Conservation (phyloP, 2,113 vertebrate species). For the Ammodytes dubius region DNA sequence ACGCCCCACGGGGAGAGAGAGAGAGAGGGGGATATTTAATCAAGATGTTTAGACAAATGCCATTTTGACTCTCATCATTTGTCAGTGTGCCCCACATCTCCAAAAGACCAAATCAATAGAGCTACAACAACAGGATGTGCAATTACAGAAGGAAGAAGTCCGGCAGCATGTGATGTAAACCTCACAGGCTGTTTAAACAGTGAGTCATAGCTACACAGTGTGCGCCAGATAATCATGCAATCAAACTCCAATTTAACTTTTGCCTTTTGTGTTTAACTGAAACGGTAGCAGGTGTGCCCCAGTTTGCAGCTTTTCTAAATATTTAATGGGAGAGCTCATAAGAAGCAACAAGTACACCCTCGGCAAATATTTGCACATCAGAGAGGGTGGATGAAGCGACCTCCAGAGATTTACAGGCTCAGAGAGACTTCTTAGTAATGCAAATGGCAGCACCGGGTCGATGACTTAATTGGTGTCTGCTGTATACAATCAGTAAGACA, state of each 20-base stretch:
- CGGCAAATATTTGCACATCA: conserved; percentile 70
- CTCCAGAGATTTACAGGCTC: conserved; percentile 33
- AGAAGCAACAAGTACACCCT: conserved; percentile 78
- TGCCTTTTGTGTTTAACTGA: conserved; percentile 18
- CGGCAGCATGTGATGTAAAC: conserved; percentile 11
- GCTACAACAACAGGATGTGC: conserved; percentile 45
- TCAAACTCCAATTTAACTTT: conserved; percentile 56
- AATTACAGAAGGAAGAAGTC: conserved; percentile 19
- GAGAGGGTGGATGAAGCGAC: conserved; percentile 28
- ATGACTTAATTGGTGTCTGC: conserved; percentile 9
- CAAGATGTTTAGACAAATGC: conserved; percentile 21
- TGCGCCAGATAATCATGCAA: background rate
- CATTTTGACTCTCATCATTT: conserved; percentile 14
- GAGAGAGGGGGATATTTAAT: background rate
- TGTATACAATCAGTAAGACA: background rate
- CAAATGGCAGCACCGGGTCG: conserved; percentile 20
- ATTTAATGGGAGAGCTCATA: conserved; percentile 14
- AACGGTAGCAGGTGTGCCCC: conserved; percentile 28
- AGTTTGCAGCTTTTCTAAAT: conserved; percentile 2
- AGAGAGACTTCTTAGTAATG: background rate
- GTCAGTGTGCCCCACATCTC: background rate
- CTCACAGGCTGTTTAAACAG: background rate
- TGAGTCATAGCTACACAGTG: conserved; percentile 17
- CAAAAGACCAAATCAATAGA: conserved; percentile 29
- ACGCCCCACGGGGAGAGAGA: background rate